These are phyloP conservation scores for Chaitophorus viminalis DNA, from an alignment of 2,888 invertebrate genomes.

Conservation along the genomic window DNA sequence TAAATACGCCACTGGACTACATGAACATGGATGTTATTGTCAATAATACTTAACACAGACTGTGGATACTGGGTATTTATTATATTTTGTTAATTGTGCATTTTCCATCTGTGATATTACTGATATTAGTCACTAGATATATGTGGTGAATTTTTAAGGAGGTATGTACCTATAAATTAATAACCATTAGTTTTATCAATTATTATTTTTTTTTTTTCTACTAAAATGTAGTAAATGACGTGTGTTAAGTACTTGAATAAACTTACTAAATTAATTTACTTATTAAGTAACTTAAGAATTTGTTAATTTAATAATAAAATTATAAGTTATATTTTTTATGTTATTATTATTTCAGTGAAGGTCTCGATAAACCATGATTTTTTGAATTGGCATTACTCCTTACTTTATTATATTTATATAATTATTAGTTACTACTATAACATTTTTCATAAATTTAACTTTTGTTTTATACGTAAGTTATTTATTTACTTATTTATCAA, in stretches of 20 bases:
- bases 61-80: background rate
- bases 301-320: background rate
- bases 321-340: background rate
- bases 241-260: background rate
- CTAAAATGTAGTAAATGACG: background rate
- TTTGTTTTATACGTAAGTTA: too few species aligned
- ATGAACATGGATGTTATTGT: conserved; percentile 57
- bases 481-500: too few species aligned
- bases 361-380: too few species aligned
- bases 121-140: too few species aligned
- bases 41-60: background rate
- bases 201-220: background rate
- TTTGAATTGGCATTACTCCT: too few species aligned
- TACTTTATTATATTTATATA: too few species aligned
- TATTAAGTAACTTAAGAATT: background rate
- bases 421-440: too few species aligned
- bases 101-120: conserved; percentile 57
- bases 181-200: conserved; percentile 7
- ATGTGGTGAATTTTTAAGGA: background rate
- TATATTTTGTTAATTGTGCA: background rate
- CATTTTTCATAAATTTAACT: too few species aligned
- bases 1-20: too few species aligned
- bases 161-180: background rate
- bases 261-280: background rate
- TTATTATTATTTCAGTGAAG: too few species aligned